These are phyloP conservation scores for Toxotes jaculatrix DNA, from an alignment of 2,113 vertebrate genomes.

Conservation along the genomic window DNA sequence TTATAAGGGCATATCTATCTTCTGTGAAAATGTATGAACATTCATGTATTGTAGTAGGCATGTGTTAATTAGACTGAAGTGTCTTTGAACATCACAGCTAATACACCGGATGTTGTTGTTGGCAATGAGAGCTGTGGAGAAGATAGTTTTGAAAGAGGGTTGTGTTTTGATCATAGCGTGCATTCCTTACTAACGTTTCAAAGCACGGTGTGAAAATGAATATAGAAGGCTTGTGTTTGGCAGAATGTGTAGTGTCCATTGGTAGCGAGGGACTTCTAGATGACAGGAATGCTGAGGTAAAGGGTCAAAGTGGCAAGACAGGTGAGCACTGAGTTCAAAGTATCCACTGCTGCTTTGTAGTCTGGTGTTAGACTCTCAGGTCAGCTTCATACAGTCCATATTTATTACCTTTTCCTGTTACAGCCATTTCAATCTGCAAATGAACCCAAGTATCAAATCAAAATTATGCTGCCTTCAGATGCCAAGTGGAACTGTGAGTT, in stretches of 20 bases:
- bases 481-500: background rate
- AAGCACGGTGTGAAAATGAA: background rate
- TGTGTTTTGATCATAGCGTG: background rate
- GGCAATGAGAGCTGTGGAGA: background rate
- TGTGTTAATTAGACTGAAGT: background rate
- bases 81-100: background rate
- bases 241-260: background rate
- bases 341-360: background rate
- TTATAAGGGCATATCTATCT: too few species aligned
- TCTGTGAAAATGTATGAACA: background rate
- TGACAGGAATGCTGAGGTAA: background rate
- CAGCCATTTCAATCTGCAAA: background rate
- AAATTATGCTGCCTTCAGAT: background rate
- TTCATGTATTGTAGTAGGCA: background rate
- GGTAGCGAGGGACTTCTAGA: background rate
- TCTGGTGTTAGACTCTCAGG: background rate
- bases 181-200: background rate
- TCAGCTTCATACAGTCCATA: background rate
- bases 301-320: background rate
- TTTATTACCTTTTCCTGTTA: background rate
- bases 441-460: background rate
- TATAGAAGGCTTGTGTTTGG: background rate
- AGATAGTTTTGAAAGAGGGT: background rate
- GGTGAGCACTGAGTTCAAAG: background rate
- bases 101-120: background rate